Evolutionary conservation across 2,888 invertebrate species (phyloP).

Genomic region (Rhodophaea formosa): DNA sequence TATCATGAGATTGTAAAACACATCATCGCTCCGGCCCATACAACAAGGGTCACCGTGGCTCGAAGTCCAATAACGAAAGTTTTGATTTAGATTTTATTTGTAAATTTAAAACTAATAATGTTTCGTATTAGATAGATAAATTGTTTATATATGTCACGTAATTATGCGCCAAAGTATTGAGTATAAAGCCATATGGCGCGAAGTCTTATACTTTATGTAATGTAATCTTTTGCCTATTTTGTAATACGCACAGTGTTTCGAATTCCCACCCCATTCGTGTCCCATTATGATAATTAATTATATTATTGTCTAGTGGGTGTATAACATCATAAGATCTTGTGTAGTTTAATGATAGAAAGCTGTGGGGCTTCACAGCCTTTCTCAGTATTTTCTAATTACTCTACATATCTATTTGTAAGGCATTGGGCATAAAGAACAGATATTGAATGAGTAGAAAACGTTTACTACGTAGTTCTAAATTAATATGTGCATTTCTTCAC

Average conservation of each 20-base stretch:
- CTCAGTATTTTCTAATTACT: conserved; percentile 31
- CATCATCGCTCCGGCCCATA: conserved; percentile 1
- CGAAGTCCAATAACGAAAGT: conserved; percentile 47
- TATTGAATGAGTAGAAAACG: not conserved
- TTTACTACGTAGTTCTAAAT: not conserved
- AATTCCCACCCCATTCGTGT: conserved; percentile 18
- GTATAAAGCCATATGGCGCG: conserved; percentile 9
- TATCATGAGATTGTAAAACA: not conserved
- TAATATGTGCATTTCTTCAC: no score
- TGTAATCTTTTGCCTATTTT: conserved; percentile 18
- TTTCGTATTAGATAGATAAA: conserved; percentile 61
- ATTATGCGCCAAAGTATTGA: conserved; percentile 22
- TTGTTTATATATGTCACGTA: conserved; percentile 34
- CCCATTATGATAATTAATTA: conserved; percentile 20
- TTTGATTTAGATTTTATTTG: conserved; percentile 53
- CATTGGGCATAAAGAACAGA: conserved; percentile 31
- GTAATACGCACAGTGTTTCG: conserved; percentile 39
- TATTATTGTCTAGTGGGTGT: conserved; percentile 29
- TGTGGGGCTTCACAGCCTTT: not conserved
- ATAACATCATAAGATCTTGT: conserved; percentile 32
- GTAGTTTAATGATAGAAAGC: conserved; percentile 34
- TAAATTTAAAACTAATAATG: conserved; percentile 43
- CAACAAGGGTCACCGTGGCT: conserved; percentile 29
- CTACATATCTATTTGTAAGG: conserved; percentile 60
- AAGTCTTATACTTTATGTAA: conserved; percentile 18